Conservation (phyloP, 2,797 vertebrate species). For the Hydrolagus colliei region DNA sequence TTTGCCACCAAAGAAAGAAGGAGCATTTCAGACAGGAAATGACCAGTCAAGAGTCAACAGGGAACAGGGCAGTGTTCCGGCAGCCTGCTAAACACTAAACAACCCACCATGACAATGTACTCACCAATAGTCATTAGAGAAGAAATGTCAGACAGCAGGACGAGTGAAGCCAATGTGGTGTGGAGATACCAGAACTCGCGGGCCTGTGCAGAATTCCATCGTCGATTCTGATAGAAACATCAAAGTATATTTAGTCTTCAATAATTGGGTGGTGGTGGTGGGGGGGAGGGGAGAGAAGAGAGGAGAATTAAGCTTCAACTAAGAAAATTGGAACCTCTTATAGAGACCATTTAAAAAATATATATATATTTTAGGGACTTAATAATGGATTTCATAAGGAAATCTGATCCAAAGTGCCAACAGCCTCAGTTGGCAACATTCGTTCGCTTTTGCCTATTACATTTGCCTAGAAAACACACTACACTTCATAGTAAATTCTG, state of each 20-base stretch:
- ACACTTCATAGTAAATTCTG: too few relatives aligned
- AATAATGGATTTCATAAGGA: too few relatives aligned
- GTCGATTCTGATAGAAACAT: slow-evolving; percentile 71
- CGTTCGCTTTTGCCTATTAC: too few relatives aligned
- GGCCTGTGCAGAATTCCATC: slow-evolving; percentile 95
- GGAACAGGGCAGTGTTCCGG: too few relatives aligned
- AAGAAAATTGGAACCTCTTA: neutral
- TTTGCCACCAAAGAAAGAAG: too few relatives aligned
- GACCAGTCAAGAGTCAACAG: too few relatives aligned
- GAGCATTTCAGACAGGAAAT: too few relatives aligned
- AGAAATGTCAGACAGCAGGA: slow-evolving; percentile 78
- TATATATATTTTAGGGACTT: too few relatives aligned
- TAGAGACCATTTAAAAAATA: neutral
- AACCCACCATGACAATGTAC: slow-evolving; percentile 39
- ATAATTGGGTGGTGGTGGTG: slow-evolving; percentile 10
- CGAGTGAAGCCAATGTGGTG: slow-evolving; percentile 84
- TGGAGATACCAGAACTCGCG: slow-evolving; percentile 94
- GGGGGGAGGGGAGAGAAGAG: neutral
- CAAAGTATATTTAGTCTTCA: neutral
- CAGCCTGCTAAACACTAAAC: too few relatives aligned
- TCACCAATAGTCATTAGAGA: slow-evolving; percentile 79
- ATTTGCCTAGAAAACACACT: too few relatives aligned
- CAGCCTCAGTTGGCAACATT: too few relatives aligned
- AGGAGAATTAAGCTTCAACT: neutral
- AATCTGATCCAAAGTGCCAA: neutral